A percentile compares a stretch with the other conserved stretches of the same genome.
These are phyloP conservation scores for Laupala kohalensis DNA, from an alignment of 1,140 invertebrate genomes.

Conservation along the genomic window DNA sequence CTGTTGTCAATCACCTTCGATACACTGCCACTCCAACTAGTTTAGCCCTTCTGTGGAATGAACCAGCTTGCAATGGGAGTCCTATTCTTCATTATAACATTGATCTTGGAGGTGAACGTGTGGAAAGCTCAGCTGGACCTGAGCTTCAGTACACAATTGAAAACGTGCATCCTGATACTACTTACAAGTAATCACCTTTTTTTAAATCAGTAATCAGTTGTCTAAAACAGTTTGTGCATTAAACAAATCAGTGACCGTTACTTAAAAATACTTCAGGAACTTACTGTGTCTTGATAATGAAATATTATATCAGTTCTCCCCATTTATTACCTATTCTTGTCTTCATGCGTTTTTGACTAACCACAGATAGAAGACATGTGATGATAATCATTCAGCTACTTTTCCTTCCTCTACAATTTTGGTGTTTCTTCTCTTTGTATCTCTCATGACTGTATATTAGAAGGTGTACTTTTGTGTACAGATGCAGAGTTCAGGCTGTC, in stretches of 20 bases:
- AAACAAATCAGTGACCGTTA: no score
- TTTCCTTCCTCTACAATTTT: not conserved
- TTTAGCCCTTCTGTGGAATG: slow-evolving; percentile 55
- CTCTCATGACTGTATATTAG: not conserved
- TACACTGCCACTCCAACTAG: slow-evolving; percentile 47
- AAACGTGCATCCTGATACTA: slow-evolving; percentile 38
- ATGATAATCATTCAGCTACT: no score
- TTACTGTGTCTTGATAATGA: no score
- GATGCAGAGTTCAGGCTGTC: slow-evolving; percentile 63
- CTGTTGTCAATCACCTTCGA: slow-evolving; percentile 44
- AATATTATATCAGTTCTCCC: no score
- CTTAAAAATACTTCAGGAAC: no score
- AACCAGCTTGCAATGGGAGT: slow-evolving; percentile 54
- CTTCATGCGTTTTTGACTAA: no score
- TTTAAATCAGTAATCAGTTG: no score
- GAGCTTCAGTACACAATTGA: slow-evolving; percentile 27
- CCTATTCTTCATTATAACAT: slow-evolving; percentile 62
- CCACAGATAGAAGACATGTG: no score
- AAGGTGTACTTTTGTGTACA: slow-evolving; percentile 22
- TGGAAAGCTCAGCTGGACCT: slow-evolving; percentile 38
- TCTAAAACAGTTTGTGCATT: no score
- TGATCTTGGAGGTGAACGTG: slow-evolving; percentile 46
- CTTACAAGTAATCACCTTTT: slow-evolving; percentile 43
- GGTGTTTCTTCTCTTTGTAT: not conserved
- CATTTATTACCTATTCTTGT: no score